Base-by-base conservation (phyloP, 2,888 invertebrate species). In the Eledone cirrhosa region DNA sequence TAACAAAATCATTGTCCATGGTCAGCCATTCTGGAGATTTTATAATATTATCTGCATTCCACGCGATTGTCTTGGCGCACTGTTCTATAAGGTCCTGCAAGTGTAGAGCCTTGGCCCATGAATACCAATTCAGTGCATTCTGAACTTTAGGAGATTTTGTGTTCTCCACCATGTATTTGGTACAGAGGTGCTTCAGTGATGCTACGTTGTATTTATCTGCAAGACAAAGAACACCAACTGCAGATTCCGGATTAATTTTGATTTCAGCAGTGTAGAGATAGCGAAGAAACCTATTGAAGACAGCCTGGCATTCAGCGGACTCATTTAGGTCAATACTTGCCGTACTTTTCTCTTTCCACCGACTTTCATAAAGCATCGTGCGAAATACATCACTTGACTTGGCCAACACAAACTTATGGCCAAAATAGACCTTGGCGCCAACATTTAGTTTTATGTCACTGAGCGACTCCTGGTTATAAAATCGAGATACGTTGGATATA, bases 191-290 rank as follows among this genome's bases (percentile, higher is more conserved):
- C 80, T 90, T 90, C 74, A 91, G 82, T 8, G 91, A 90, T 19
- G 82, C 81, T 16, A 91, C 90, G 77, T 89, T 87, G 83, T 91
- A 91, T 81, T 91, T 91, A 82, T 90, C 91, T 0, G 91, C 90
- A 53, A 91, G 83, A 81, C 90, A 90, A 48, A 91, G 83, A 78
- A 91, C 87, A 1, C 90, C 90, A 0, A 90, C 88, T 19, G 90
- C 89, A 27, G 87, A 87, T 11, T 87, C 86, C 31, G 84, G 84
- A 47, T 85, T 86, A 63, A 91, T 87, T n/a, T 82, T 81, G 1
- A 90, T 86, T 81, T 90, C 88, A 7, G 90, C 90, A 5, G 90
- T 89, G 85, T 91, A 91, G 67, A 91, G 83, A 83, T 89, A 91
- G 48, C 85, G 83, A 29, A 91, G 84, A 83, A 91, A 91, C 19